A percentile compares a stretch with the other conserved stretches of the same genome.
phyloP scores from a whole-genome alignment of 2,113 vertebrate species.

The Cyphomyrus plagiostoma region DNA sequence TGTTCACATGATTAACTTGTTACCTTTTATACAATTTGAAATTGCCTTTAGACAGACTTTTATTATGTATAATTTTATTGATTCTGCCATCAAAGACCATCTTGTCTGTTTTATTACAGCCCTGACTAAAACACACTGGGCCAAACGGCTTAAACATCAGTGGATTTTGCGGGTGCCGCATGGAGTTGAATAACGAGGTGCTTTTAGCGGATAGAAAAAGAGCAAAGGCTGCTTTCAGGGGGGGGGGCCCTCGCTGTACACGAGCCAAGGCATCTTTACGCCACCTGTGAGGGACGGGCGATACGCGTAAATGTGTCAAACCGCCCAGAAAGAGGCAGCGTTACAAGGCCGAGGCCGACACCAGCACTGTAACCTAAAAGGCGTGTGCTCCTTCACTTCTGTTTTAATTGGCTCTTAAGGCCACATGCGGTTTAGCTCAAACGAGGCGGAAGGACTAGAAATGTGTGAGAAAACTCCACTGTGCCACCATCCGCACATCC shows the following conservation, averaged over 20 bases:
- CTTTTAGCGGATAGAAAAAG: not conserved
- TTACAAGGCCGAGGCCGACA: not conserved
- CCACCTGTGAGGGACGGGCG: not conserved
- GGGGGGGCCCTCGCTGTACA: not conserved
- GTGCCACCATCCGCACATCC: not conserved
- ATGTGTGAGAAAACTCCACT: not conserved
- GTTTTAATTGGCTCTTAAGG: not conserved
- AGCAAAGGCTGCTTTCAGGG: not conserved
- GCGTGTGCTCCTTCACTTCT: not conserved
- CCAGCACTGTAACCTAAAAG: not conserved
- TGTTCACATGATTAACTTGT: not conserved
- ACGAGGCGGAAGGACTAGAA: not conserved
- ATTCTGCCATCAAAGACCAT: not conserved
- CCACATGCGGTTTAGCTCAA: not conserved
- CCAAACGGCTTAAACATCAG: not conserved
- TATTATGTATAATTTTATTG: conserved; percentile 1
- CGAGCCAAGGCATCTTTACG: not conserved
- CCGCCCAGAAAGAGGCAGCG: not conserved
- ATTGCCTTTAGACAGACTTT: not conserved
- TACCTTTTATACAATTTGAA: not conserved
- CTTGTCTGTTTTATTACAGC: not conserved
- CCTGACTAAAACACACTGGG: not conserved
- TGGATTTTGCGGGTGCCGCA: not conserved
- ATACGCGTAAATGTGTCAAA: not conserved
- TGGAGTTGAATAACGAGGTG: not conserved